Evolutionary conservation across 2,888 invertebrate species (phyloP).

Genomic region (Charanyca ferruginea): DNA sequence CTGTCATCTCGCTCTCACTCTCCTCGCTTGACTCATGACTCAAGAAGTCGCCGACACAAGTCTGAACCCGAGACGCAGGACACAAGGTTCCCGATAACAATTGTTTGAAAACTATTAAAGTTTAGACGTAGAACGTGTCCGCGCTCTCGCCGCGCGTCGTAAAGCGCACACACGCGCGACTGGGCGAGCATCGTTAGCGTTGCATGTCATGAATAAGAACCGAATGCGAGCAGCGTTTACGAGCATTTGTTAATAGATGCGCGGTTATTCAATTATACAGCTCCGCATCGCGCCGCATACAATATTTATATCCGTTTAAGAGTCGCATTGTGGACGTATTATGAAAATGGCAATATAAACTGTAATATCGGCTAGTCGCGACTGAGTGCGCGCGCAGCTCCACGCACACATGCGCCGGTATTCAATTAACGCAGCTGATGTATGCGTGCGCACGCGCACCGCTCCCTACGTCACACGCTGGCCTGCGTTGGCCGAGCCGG

Average conservation of each 20-base stretch:
- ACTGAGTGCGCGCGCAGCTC: constrained; percentile 5
- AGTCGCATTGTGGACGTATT: constrained; percentile 46
- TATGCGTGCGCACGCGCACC: constrained; percentile 64
- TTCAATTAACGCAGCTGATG: constrained; percentile 69
- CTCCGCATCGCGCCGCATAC: constrained; percentile 53
- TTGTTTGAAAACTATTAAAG: constrained; percentile 50
- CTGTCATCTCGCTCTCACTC: too few species aligned
- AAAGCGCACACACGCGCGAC: constrained; percentile 26
- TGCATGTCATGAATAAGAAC: constrained; percentile 64
- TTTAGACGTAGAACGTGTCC: constrained; percentile 50
- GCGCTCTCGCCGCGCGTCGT: constrained; percentile 34
- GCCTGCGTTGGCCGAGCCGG: constrained; percentile 18
- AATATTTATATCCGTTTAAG: constrained; percentile 62
- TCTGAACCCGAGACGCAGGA: constrained; percentile 41
- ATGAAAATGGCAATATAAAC: constrained; percentile 61
- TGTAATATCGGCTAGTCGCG: constrained; percentile 34
- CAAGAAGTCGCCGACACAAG: background rate
- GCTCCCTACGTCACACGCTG: constrained; percentile 49
- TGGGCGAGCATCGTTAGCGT: constrained; percentile 53
- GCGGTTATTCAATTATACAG: constrained; percentile 63
- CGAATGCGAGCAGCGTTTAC: constrained; percentile 57
- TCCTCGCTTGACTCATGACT: too few species aligned
- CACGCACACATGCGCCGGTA: constrained; percentile 63
- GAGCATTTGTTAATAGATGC: constrained; percentile 56
- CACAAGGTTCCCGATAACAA: constrained; percentile 27